Base-by-base conservation (phyloP, 2,113 vertebrate genomes). In the Amblyornis subalaris region DNA sequence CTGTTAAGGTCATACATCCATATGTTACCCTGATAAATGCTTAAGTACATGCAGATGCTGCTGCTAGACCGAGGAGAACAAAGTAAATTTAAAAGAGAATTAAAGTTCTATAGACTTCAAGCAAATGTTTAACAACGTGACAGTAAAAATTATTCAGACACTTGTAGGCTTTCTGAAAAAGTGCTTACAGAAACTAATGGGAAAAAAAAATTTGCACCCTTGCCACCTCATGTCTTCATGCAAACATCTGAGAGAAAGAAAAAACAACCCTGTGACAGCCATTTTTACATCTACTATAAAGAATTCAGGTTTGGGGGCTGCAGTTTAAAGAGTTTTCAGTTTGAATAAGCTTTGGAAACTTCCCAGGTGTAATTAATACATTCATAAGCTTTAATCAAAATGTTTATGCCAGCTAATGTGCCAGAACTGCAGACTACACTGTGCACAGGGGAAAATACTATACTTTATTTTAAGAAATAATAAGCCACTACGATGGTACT, bases 341-440 rank as follows among this genome's bases (percentile, higher is more conserved):
- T 77, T 90, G 79, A 94, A 71, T 78, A 88, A 88, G 89, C 85
- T 90, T 88, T 95, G 94, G 93, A 95, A 95, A 91, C 95, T 91
- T 95, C 94, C 95, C 95, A 96, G 90, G 76, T 96, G 90, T 97
- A 97, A 97, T 96, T 96, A 96, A 96, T 96, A 92, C 70, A 96
- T 95, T 97, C 95, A 85, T 89, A 93, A 92, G 86, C 85, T 94
- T 95, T 96, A 97, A 96, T 96, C 95, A 96, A 96, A 96, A 96
- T 95, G 94, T 96, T 96, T 97, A 92, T 88, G 85, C 90, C 95
- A 89, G 69, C 74, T 95, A 96, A 95, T 95, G 90, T 93, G 85
- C 83, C 93, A 96, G 94, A 93, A 96, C 85, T 88, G 67, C 75
- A 95, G 88, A 88, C 65, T 94, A 53, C 72, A 28, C 48, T 67